These are phyloP conservation scores for Drosophila niveifrons DNA, from an alignment of 2,888 invertebrate species.

Conservation along the genomic window DNA sequence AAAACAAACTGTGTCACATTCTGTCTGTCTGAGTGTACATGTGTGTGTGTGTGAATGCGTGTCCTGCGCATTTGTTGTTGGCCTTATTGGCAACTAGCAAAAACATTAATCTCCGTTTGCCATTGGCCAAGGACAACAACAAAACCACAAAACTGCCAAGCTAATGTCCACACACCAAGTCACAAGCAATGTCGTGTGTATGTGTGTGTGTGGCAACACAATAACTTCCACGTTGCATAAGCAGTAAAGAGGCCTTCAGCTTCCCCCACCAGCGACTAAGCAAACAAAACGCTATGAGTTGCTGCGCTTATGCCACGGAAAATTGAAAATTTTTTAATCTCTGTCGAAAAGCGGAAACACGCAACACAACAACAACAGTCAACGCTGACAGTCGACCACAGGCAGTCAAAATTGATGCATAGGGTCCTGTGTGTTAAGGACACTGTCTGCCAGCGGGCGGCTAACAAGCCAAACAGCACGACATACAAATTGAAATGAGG, in stretches of 20 bases:
- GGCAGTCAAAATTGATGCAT: slow-evolving; percentile 35
- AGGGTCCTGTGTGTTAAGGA: neutral
- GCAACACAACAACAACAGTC: slow-evolving; percentile 45
- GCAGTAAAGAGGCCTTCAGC: slow-evolving; percentile 27
- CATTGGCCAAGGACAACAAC: slow-evolving; percentile 71
- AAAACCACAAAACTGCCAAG: slow-evolving; percentile 50
- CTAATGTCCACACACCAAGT: slow-evolving; percentile 42
- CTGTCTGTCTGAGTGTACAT: neutral
- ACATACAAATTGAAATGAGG: slow-evolving; percentile 72
- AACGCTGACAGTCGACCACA: slow-evolving; percentile 67
- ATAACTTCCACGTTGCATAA: slow-evolving; percentile 46
- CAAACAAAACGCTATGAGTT: slow-evolving; percentile 51
- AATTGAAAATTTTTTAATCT: slow-evolving; percentile 78
- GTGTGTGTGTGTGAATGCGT: slow-evolving; percentile 7
- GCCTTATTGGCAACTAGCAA: slow-evolving; percentile 64
- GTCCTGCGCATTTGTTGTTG: slow-evolving; percentile 56
- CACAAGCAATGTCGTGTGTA: neutral
- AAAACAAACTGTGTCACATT: slow-evolving; percentile 24
- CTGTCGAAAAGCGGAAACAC: slow-evolving; percentile 77
- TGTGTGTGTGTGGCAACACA: slow-evolving; percentile 13
- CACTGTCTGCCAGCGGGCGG: slow-evolving; percentile 60
- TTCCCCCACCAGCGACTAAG: slow-evolving; percentile 34
- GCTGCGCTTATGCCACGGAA: slow-evolving; percentile 52
- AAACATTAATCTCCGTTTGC: slow-evolving; percentile 84
- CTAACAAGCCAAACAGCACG: slow-evolving; percentile 71